Evolutionary conservation across 2,113 vertebrate species (phyloP), one percentile per base, ranked within the genome.

Genomic region (Forbesichthys agassizii): DNA sequence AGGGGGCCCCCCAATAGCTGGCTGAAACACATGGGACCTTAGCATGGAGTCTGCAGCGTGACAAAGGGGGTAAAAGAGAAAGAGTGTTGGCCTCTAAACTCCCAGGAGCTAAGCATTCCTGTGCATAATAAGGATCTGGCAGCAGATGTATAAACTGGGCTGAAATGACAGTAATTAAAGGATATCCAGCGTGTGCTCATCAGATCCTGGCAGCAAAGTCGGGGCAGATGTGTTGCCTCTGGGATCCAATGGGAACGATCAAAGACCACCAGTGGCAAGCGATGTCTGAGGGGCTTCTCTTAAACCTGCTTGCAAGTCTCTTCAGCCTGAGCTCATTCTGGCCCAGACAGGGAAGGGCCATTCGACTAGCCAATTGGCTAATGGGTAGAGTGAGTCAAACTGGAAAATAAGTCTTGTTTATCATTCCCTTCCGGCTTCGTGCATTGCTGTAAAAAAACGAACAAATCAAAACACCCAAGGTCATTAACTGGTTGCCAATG

Each of bases 211-310:
- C 73, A 72, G 77, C 64, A 82, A 83, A 83, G 83, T 70, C 64
- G 63, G 66, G 87, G 81, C 85, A 88, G 85, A 92, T 90, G 88
- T 87, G 81, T 80, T 80, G 84, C 80, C 81, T 78, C 60, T 81
- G 84, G 83, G 82, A 82, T 84, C 70, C 71, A 47, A 51, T 48
- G 84, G 77, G 73, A 82, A 68, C 63, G 77, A 89, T 90, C 83
- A 86, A 85, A 85, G 85, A 77, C 80, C 68, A 83, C 83, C 77
- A 77, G 79, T 61, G 64, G 75, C 70, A 61, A 84, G 81, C 62
- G 59, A 77, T 66, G 76, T 72, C 78, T 78, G 73, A 58, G 53
- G 84, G 63, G 67, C 67, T 69, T 79, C 66, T 75, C 57, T 54
- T 67, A 71, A 59, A 66, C 9, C 61, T 3, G 47, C 69, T 78